Percentiles rank a stretch among this genome's conserved stretches.
phyloP scores from a whole-genome alignment of 1,140 invertebrate species.

The Drosophila kikkawai region DNA sequence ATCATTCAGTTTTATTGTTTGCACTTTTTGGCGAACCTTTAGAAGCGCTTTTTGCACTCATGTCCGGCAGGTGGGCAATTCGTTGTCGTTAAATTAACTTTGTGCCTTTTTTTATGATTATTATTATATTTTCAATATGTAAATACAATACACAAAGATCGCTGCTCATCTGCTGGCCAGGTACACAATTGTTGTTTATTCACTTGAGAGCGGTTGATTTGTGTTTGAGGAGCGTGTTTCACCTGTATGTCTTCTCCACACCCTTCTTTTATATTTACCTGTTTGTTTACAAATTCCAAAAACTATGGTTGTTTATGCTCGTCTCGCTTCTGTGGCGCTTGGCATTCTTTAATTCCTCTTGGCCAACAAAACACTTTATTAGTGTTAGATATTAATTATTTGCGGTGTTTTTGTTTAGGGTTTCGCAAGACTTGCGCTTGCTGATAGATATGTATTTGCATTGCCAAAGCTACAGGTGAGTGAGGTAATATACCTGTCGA shows the following conservation, averaged over 20 bases:
- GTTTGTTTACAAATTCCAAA: constrained; percentile 38
- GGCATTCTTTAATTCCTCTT: constrained; percentile 27
- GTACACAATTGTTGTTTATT: constrained; percentile 35
- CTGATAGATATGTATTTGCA: constrained; percentile 7
- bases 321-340: constrained; percentile 35
- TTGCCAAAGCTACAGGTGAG: constrained; percentile 31
- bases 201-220: constrained; percentile 23
- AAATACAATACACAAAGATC: constrained; percentile 16
- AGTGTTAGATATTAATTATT: constrained; percentile 39
- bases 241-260: constrained; percentile 2
- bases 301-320: constrained; percentile 28
- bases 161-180: neutral
- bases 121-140: constrained; percentile 38
- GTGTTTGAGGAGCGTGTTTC: constrained; percentile 25
- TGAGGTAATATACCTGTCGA: constrained; percentile 42
- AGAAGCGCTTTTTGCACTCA: constrained; percentile 31
- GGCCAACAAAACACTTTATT: constrained; percentile 31
- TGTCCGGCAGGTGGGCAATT: constrained; percentile 65
- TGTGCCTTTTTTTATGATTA: constrained; percentile 32
- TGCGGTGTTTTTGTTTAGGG: constrained; percentile 22
- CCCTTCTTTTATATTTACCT: constrained; percentile 21
- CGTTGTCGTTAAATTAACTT: constrained; percentile 42
- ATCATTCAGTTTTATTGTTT: constrained; percentile 56
- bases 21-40: constrained; percentile 28
- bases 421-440: constrained; percentile 24